Evolutionary conservation across 2,113 vertebrate genomes (phyloP), one percentile per base, ranked within the genome.

Genomic region (Mugil cephalus): DNA sequence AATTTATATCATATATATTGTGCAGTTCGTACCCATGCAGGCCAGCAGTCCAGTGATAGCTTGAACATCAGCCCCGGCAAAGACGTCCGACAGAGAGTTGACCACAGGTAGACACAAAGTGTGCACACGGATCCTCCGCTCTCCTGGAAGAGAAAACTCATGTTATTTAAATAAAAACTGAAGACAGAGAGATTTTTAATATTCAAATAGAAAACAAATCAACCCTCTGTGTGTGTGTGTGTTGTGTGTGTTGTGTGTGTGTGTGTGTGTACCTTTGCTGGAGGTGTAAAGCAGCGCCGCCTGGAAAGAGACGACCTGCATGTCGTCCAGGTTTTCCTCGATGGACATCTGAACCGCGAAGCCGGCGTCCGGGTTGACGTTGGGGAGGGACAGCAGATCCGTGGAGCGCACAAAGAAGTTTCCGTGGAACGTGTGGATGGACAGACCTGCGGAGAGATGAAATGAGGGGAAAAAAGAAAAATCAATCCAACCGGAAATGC

Each of bases 351-450:
- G 98, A 45, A 99, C 97, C 0, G 97, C 97, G 0, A 98, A 99
- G 10, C 98, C 98, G 0, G 98, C 96, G 8, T 99, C 98, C 0
- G 98, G 98, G 86, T 98, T 99, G 18, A 99, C 95, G 0, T 98
- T 99, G 45, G 98, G 97, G 47, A 99, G 92, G 0, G 97, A 99
- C 74, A 99, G 19, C 84, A 99, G 87, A 82, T 99, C 98, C 3
- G 97, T 99, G 47, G 98, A 99, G 45, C 97, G 92, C 19, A 99
- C 98, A 1, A 99, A 99, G 94, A 99, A 98, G 94, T 99, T 98
- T 34, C 98, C 98, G n/a, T 99, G 97, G 95, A 99, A 99, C 50
- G 97, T 99, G 81, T 99, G 97, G 90, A 99, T 99, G 88, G 98
- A 98, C 85, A 99, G 93, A 83, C 98, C 98, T 99, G 50, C 73